These are phyloP conservation scores for Lycodopsis pacificus DNA, from an alignment of 2,797 vertebrate species.

Conservation along the genomic window DNA sequence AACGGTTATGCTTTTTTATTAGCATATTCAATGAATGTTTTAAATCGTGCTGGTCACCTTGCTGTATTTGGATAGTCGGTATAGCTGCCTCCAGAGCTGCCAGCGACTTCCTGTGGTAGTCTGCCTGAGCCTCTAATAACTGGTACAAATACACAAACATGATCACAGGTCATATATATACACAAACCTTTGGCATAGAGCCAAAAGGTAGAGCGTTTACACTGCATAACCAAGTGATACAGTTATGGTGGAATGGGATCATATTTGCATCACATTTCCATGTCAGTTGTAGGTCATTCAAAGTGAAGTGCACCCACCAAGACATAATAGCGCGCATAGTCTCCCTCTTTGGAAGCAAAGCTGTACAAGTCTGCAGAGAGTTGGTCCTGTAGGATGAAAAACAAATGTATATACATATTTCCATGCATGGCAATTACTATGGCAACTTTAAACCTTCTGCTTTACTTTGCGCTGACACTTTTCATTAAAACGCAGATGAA, in stretches of 20 bases:
- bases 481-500: conserved; percentile 38
- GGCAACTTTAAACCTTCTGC: neutral
- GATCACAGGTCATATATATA: conserved; percentile 10
- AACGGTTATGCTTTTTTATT: neutral
- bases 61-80: conserved; percentile 92
- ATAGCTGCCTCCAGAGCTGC: conserved; percentile 94
- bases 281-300: conserved; percentile 6
- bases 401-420: conserved; percentile 4
- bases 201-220: neutral
- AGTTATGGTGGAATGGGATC: neutral
- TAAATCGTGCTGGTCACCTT: conserved; percentile 87
- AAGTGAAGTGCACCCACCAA: conserved; percentile 83
- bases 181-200: neutral
- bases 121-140: conserved; percentile 98
- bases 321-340: conserved; percentile 92
- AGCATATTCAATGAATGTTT: conserved; percentile 38
- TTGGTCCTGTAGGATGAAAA: conserved; percentile 87
- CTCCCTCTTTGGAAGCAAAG: conserved; percentile 95
- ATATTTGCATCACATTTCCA: conserved; percentile 41
- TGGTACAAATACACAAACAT: conserved; percentile 70
- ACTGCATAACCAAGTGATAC: neutral
- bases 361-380: conserved; percentile 97
- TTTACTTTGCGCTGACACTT: conserved; percentile 16
- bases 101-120: conserved; percentile 98
- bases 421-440: neutral